phyloP scores from a whole-genome alignment of 2,113 vertebrate genomes.

The Pterophyllum scalare region DNA sequence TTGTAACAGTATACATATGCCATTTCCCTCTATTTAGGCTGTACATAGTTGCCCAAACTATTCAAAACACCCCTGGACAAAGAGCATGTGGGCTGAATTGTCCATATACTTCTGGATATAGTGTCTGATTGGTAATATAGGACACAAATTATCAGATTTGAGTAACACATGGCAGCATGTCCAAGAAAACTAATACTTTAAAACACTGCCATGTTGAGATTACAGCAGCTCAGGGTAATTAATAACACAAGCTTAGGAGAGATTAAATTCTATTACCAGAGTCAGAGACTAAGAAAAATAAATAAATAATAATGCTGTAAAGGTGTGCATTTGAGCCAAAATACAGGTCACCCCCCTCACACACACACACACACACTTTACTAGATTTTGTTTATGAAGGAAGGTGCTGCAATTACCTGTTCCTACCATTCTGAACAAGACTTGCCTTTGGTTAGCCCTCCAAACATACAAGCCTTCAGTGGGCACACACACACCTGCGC shows the following conservation, averaged over 20 bases:
- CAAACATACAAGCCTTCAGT: background rate
- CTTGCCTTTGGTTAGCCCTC: slow-evolving; percentile 42
- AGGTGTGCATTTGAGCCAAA: background rate
- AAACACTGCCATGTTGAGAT: slow-evolving; percentile 23
- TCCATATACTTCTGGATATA: background rate
- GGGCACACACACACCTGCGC: background rate
- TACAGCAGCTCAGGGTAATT: slow-evolving; percentile 39
- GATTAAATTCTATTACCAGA: slow-evolving; percentile 32
- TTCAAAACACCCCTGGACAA: background rate
- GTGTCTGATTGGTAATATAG: background rate
- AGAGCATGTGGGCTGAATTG: background rate
- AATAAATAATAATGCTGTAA: background rate
- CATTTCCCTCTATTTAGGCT: background rate
- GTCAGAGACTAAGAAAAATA: background rate
- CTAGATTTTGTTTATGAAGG: slow-evolving; percentile 34
- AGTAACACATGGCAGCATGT: background rate
- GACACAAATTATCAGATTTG: slow-evolving; percentile 6
- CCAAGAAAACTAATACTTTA: background rate
- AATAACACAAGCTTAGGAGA: slow-evolving; percentile 38
- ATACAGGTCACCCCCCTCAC: slow-evolving; percentile 32
- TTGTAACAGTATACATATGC: background rate
- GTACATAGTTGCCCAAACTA: background rate
- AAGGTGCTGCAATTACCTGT: slow-evolving; percentile 39
- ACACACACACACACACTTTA: background rate
- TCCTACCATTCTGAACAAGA: slow-evolving; percentile 26